phyloP scores from a whole-genome alignment of 1,140 invertebrate genomes.

The Drosophila tristis region DNA sequence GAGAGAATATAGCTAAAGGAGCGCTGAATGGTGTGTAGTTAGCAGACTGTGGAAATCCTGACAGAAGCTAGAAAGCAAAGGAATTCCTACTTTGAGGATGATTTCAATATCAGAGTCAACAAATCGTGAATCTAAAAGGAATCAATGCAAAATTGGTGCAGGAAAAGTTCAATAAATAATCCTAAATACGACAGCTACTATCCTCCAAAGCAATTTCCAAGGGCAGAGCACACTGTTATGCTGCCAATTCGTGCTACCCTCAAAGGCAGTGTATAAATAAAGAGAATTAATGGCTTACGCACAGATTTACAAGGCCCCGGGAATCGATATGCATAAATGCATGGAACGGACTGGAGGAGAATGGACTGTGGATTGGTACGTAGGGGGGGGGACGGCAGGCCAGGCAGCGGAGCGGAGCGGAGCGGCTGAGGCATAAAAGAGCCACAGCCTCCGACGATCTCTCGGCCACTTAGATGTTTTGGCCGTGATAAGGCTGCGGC shows the following conservation, averaged over 20 bases:
- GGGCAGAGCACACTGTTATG: too few species aligned
- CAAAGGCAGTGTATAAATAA: conserved; percentile 42
- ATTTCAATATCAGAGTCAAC: too few species aligned
- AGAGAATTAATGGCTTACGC: conserved; percentile 77
- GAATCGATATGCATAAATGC: conserved; percentile 75
- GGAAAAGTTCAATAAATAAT: too few species aligned
- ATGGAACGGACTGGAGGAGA: conserved; percentile 24
- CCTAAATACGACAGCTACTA: too few species aligned
- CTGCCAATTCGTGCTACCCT: conserved; percentile 26
- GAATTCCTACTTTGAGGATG: too few species aligned
- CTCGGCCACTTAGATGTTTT: conserved; percentile 78
- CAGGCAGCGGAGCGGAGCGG: conserved; percentile 3
- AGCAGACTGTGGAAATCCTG: too few species aligned
- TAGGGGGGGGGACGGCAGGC: neutral
- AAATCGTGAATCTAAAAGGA: too few species aligned
- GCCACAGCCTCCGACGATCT: conserved; percentile 45
- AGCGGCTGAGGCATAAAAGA: conserved; percentile 69
- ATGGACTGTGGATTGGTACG: conserved; percentile 6
- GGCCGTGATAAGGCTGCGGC: conserved; percentile 68
- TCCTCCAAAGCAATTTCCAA: too few species aligned
- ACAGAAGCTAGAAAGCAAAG: too few species aligned
- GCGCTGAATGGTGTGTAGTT: too few species aligned
- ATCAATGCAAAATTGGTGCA: too few species aligned
- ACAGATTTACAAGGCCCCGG: conserved; percentile 74
- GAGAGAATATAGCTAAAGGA: too few species aligned